A percentile compares a stretch with the other conserved stretches of the same genome.
These are phyloP conservation scores for Deilephila porcellus DNA, from an alignment of 2,888 invertebrate species.

Conservation along the genomic window DNA sequence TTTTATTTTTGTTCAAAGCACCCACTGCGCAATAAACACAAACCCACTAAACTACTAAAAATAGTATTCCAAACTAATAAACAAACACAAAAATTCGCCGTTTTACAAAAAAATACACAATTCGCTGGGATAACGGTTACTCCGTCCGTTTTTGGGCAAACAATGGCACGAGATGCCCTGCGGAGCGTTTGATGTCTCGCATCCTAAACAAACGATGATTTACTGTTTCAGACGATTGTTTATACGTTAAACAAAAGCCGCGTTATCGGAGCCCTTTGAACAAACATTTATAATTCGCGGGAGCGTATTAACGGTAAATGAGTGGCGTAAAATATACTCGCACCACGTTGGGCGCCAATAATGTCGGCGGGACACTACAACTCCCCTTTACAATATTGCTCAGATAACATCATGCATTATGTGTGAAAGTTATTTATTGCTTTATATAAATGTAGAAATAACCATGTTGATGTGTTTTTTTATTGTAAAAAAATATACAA, in stretches of 20 bases:
- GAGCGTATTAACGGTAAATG: conserved; percentile 51
- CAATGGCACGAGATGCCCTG: conserved; percentile 51
- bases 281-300: conserved; percentile 52
- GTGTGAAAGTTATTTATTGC: background rate
- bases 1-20: background rate
- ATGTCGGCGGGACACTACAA: conserved; percentile 46
- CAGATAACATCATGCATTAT: background rate
- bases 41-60: background rate
- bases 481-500: too few species aligned
- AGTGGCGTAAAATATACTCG: conserved; percentile 48
- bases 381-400: conserved; percentile 29
- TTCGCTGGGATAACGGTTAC: conserved; percentile 54
- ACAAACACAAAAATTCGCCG: conserved; percentile 8
- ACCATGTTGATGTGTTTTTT: too few species aligned
- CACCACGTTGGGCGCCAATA: conserved; percentile 54
- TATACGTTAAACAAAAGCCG: conserved; percentile 47
- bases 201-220: conserved; percentile 55
- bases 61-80: background rate
- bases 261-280: conserved; percentile 47
- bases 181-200: conserved; percentile 41
- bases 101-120: conserved; percentile 7
- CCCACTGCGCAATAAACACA: background rate
- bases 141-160: conserved; percentile 48
- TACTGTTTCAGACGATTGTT: conserved; percentile 47
- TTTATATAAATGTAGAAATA: background rate